These are phyloP conservation scores for Temnothorax ravouxi DNA, from an alignment of 2,888 invertebrate species.

Conservation along the genomic window DNA sequence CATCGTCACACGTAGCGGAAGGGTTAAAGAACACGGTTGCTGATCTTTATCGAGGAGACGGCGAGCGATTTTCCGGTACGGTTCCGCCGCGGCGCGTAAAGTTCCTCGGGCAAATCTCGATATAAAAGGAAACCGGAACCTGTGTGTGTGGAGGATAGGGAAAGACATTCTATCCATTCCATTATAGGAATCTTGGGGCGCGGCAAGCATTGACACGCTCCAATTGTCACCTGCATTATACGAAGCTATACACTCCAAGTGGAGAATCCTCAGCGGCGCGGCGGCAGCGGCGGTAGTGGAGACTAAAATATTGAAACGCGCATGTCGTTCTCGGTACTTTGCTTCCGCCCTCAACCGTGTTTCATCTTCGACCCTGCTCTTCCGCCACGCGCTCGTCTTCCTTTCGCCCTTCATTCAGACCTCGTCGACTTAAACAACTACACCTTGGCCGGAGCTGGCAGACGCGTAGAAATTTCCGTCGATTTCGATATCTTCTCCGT, in stretches of 20 bases:
- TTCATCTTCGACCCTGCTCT: conserved; percentile 65
- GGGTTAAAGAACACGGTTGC: conserved; percentile 53
- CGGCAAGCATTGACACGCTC: conserved; percentile 78
- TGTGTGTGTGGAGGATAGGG: conserved; percentile 68
- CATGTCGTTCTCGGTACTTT: conserved; percentile 69
- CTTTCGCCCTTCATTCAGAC: conserved; percentile 42
- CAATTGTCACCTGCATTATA: conserved; percentile 82
- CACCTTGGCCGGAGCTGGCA: conserved; percentile 32
- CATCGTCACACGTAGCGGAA: conserved; percentile 25
- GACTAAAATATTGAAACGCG: conserved; percentile 83
- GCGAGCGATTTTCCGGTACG: conserved; percentile 59
- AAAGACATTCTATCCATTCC: conserved; percentile 77
- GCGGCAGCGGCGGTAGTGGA: conserved; percentile 62
- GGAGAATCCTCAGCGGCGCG: conserved; percentile 65
- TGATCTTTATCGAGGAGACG: conserved; percentile 58
- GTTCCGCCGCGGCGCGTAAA: conserved; percentile 73
- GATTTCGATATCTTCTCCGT: conserved; percentile 45
- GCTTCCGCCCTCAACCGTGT: conserved; percentile 60
- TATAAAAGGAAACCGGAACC: conserved; percentile 62
- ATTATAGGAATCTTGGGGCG: conserved; percentile 78
- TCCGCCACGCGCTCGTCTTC: conserved; percentile 42
- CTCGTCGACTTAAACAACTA: conserved; percentile 65
- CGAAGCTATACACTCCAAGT: conserved; percentile 61
- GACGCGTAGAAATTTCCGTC: conserved; percentile 27
- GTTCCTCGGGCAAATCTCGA: conserved; percentile 74